Evolutionary conservation across 2,113 vertebrate genomes (phyloP), one percentile per base, ranked within the genome.

Genomic region (Cynocephalus volans): DNA sequence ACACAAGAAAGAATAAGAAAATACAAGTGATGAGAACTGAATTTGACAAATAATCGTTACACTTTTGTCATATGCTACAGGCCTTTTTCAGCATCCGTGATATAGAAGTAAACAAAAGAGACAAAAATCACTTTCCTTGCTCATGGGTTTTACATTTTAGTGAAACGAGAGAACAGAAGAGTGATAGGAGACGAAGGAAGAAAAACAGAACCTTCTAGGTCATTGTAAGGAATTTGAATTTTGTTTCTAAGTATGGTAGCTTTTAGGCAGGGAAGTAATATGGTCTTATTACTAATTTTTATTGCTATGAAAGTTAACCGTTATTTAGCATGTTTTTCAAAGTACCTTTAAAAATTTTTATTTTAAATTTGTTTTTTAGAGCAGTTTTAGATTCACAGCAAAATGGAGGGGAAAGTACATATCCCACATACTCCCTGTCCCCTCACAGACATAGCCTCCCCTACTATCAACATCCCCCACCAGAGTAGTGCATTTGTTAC

Each of bases 401-500:
- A 28, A 86, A 80, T 7, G 6, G 19, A 80, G 26, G 28, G 26
- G 33, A 9, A 62, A 45, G 72, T n/a, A 8, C 8, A 7, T 6
- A 56, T 75, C 23, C 36, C 36, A 41, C 36, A 5, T 4, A 33
- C 28, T 64, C 14, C 56, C 56, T 65, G n/a, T 18, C 26, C 50
- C 48, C 62, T 41, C 41, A 26, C 33, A 14, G 31, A 4, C 13
- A 0, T 18, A 15, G 33, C 19, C 23, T 31, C 18, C 75, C 33
- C 1, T 2, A 54, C 48, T 5, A 0, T 12, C 67, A 65, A 18
- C 8, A 65, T 1, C 21, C 64, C 6, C 1, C 41, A 1, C 23
- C 5, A 1, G 64, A 45, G n/a, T 0, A 21, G 65, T 4, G 3
- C 75, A 17, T 81, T 54, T 50, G 48, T n/a, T 15, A 48, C 4